Evolutionary conservation across 2,113 vertebrate genomes (phyloP), one percentile per base, ranked within the genome.

Genomic region (Megaceryle torquata): DNA sequence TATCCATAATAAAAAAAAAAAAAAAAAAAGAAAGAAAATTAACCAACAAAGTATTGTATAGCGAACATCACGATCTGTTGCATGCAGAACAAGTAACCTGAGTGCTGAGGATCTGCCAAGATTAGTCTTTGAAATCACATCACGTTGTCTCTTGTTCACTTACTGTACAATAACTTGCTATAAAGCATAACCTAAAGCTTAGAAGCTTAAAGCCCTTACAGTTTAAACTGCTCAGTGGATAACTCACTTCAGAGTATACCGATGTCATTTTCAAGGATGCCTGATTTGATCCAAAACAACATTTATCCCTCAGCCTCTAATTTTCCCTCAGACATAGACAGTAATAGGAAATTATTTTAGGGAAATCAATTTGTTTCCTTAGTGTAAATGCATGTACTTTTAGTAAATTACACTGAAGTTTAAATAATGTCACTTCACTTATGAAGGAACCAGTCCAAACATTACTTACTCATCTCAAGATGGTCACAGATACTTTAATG

Each of bases 131-230:
- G 24, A 94, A 95, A 95, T 64, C 60, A 61, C 54, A 91, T 94
- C 51, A 57, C 72, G 71, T 84, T 95, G 29, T 92, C 51, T 95
- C 54, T 92, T 65, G 57, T 61, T 54, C 78, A 85, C 70, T 97
- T 93, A 91, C 33, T 72, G 31, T 92, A 79, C 90, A 97, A 97
- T 85, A 96, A 31, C 94, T 91, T 78, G 22, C 41, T 31, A 77
- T 96, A 95, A 97, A 96, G 83, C 44, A 94, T 89, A 96, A 89
- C 53, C 79, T 93, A 67, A 50, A 95, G 43, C 67, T 92, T 64
- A 82, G 39, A 94, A 88, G 33, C 2, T 54, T 95, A 86, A 93
- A 97, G 19, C 33, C 43, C 56, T 91, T 95, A 39, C 31, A 80
- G n/a, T 85, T 82, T 87, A 90, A 95, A 90, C 57, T 70, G 35